A percentile compares a stretch with the other conserved stretches of the same genome.
Evolutionary conservation across 2,113 vertebrate genomes (phyloP).

Genomic region (Bufo gargarizans): DNA sequence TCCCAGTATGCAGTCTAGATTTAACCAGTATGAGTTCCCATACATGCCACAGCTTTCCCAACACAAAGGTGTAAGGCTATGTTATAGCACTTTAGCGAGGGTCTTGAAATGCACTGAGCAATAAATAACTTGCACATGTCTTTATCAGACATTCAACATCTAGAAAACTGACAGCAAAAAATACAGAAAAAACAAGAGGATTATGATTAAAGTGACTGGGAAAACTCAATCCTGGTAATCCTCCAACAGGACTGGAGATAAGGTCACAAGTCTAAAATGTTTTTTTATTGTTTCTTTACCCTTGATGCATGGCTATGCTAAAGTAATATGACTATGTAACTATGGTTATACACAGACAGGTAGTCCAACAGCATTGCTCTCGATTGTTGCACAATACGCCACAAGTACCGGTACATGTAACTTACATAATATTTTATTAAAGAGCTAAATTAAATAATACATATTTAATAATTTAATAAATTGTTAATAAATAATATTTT

Average conservation of each 20-base stretch:
- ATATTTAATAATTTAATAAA: too few species aligned
- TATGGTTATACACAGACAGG: not conserved
- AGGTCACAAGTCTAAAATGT: not conserved
- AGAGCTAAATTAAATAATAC: too few species aligned
- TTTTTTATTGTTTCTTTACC: not conserved
- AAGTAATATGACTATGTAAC: not conserved
- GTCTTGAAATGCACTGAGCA: not conserved
- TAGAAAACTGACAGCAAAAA: not conserved
- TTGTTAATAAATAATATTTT: too few species aligned
- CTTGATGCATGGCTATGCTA: not conserved
- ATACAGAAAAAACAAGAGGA: not conserved
- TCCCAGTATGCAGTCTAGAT: constrained; percentile 24
- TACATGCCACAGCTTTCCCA: constrained; percentile 10
- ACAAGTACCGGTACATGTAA: not conserved
- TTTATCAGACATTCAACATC: not conserved
- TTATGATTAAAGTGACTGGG: not conserved
- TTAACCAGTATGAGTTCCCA: constrained; percentile 23
- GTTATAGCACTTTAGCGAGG: not conserved
- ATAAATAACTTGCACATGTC: constrained; percentile 5
- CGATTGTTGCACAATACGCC: not conserved
- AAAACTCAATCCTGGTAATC: not conserved
- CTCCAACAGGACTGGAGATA: not conserved
- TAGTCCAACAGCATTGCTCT: not conserved
- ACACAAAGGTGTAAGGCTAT: constrained; percentile 2
- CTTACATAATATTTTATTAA: too few species aligned